A percentile compares a stretch with the other conserved stretches of the same genome.
phyloP scores from a whole-genome alignment of 1,140 invertebrate species.

The Orius insidiosus region DNA sequence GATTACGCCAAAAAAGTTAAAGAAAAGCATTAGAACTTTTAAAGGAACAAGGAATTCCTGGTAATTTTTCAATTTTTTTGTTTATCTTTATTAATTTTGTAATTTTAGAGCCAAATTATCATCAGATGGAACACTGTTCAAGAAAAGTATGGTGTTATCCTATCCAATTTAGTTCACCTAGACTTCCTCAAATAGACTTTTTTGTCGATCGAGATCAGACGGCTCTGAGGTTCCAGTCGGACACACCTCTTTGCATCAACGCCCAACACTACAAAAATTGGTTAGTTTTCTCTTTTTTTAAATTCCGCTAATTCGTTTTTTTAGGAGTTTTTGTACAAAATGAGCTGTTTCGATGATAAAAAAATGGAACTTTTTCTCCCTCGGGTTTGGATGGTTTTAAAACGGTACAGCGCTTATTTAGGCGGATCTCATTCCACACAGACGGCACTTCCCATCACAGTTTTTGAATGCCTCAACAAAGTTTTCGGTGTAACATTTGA shows the following conservation, averaged over 20 bases:
- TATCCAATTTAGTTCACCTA: constrained; percentile 70
- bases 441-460: constrained; percentile 70
- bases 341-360: constrained; percentile 88
- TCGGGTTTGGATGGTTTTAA: constrained; percentile 82
- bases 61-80: constrained; percentile 23
- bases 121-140: constrained; percentile 41
- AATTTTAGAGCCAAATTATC: constrained; percentile 41
- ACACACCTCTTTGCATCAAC: constrained; percentile 70
- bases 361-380: constrained; percentile 89
- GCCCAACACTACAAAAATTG: constrained; percentile 77
- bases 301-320: constrained; percentile 22
- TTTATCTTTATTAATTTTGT: constrained; percentile 15
- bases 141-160: constrained; percentile 92
- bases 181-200: constrained; percentile 73
- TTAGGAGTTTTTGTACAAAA: constrained; percentile 85
- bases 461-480: constrained; percentile 80
- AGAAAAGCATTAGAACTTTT: constrained; percentile 72
- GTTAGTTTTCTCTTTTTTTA: constrained; percentile 27
- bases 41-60: constrained; percentile 66
- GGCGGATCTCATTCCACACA: constrained; percentile 55
- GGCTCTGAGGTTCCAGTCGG: constrained; percentile 69
- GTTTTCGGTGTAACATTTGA: constrained; percentile 92
- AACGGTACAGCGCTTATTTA: constrained; percentile 71
- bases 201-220: constrained; percentile 70
- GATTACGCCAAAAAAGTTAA: constrained; percentile 82